Evolutionary conservation across 1,140 invertebrate genomes (phyloP).

Genomic region (Orius laevigatus): DNA sequence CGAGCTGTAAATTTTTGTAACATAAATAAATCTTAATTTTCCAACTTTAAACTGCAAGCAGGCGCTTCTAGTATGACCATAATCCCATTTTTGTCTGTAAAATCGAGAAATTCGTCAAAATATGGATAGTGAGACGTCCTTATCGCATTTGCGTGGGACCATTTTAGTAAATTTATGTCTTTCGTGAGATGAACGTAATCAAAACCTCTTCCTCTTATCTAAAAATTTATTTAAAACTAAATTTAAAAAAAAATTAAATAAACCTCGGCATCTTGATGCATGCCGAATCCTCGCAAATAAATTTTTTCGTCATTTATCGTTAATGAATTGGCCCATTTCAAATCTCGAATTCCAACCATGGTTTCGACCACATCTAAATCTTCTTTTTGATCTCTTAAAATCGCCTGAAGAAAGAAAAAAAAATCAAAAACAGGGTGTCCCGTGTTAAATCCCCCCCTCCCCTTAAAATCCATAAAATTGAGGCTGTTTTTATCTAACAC

Average conservation of each 20-base stretch:
- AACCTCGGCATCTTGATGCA: conserved; percentile 48
- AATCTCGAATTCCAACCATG: conserved; percentile 39
- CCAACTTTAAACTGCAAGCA: conserved; percentile 26
- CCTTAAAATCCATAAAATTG: no score
- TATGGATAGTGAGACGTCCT: conserved; percentile 60
- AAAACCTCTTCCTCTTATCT: conserved; percentile 42
- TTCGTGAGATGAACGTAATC: conserved; percentile 38
- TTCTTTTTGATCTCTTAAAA: not conserved
- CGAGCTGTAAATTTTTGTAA: conserved; percentile 14
- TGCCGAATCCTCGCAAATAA: conserved; percentile 46
- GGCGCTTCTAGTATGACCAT: conserved; percentile 47
- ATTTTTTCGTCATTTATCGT: conserved; percentile 38
- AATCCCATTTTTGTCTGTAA: conserved; percentile 44
- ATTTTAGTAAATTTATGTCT: conserved; percentile 47
- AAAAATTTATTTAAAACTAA: conserved; percentile 14
- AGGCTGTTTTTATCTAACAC: conserved; percentile 18
- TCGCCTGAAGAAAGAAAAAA: not conserved
- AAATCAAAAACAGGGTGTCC: not conserved
- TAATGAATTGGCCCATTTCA: conserved; percentile 30
- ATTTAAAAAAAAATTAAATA: not conserved
- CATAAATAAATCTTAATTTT: not conserved
- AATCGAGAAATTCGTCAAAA: conserved; percentile 47
- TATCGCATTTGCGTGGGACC: conserved; percentile 47
- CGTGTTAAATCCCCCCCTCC: no score
- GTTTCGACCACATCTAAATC: conserved; percentile 30